Percentiles rank a stretch among this genome's conserved stretches.
phyloP scores from a whole-genome alignment of 2,113 vertebrate genomes.

The Corydoras sp. region DNA sequence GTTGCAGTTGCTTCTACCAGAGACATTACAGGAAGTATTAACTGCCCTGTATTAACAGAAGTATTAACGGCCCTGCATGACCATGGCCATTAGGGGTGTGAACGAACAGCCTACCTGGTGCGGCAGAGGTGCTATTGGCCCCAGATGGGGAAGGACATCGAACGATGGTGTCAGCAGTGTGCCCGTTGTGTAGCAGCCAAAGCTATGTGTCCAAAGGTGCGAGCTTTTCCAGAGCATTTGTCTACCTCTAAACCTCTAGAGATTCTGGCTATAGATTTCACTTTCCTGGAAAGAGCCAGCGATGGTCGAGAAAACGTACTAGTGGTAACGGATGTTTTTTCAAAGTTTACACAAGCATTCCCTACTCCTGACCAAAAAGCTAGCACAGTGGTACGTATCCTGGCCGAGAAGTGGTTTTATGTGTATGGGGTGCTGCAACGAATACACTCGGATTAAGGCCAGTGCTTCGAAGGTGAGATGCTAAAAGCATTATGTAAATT shows the following conservation, averaged over 20 bases:
- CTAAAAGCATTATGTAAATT: neutral
- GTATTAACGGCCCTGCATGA: neutral
- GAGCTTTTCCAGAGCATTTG: neutral
- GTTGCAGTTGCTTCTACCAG: neutral
- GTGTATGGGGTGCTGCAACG: neutral
- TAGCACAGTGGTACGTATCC: too few relatives aligned
- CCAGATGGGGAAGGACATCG: neutral
- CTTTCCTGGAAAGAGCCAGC: neutral
- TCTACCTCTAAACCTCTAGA: too few relatives aligned
- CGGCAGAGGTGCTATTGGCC: too few relatives aligned
- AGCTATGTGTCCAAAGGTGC: slow-evolving; percentile 2
- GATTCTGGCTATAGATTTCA: neutral
- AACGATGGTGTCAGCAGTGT: slow-evolving; percentile 14
- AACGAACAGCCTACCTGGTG: too few relatives aligned
- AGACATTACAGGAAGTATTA: neutral
- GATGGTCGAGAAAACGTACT: neutral
- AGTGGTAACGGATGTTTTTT: too few relatives aligned
- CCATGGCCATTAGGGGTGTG: slow-evolving; percentile 5
- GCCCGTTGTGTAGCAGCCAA: neutral
- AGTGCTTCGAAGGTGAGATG: neutral
- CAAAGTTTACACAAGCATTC: too few relatives aligned
- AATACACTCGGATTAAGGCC: slow-evolving; percentile 11
- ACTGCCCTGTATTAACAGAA: neutral
- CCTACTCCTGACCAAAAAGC: too few relatives aligned
- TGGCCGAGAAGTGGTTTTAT: neutral